Conservation (phyloP, 2,797 vertebrate species). For the Calcarius lapponicus region DNA sequence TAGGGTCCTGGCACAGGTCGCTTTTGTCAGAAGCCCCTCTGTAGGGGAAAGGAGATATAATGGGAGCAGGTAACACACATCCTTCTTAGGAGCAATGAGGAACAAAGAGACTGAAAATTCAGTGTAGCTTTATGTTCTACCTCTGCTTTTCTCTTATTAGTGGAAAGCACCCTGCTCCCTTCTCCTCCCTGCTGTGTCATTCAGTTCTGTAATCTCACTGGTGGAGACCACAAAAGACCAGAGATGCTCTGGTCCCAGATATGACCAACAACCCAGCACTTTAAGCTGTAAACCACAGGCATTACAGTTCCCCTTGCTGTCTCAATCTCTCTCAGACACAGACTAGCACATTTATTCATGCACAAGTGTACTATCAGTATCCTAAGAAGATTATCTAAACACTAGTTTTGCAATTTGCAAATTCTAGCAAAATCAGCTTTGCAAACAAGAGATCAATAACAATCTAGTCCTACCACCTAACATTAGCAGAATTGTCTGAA, state of each 20-base stretch:
- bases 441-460: not conserved
- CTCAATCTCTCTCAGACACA: not conserved
- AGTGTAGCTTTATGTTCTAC: not conserved
- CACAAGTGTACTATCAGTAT: not conserved
- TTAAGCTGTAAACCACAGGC: not conserved
- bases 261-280: not conserved
- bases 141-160: not conserved
- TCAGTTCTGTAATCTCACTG: not conserved
- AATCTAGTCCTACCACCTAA: not conserved
- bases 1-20: not conserved
- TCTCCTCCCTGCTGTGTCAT: not conserved
- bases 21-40: not conserved
- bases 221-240: not conserved
- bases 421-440: not conserved
- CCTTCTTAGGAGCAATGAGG: not conserved
- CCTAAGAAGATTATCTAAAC: not conserved
- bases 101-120: not conserved
- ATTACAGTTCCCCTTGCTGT: not conserved
- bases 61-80: fast-evolving
- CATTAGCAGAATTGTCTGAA: not conserved
- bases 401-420: not conserved
- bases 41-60: not conserved
- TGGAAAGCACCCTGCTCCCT: not conserved
- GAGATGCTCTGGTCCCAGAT: not conserved
- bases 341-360: not conserved